Conservation (phyloP, 2,888 invertebrate genomes). For the Ophion ellenae region DNA sequence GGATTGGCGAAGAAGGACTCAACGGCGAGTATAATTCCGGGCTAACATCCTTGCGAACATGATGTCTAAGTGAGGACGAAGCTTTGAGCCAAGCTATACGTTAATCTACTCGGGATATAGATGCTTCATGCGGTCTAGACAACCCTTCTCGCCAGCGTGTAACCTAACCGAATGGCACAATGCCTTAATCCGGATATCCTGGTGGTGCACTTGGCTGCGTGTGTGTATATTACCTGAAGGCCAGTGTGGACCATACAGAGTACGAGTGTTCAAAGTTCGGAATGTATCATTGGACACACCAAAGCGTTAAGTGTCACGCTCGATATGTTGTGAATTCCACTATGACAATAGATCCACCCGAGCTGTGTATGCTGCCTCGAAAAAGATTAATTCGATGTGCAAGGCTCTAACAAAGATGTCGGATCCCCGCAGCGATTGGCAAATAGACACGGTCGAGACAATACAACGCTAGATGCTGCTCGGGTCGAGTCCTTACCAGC, state of each 20-base stretch:
- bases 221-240: constrained; percentile 4
- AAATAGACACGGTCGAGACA: neutral
- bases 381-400: neutral
- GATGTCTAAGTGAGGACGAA: neutral
- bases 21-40: constrained; percentile 76
- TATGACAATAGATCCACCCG: neutral
- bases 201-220: neutral
- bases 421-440: neutral
- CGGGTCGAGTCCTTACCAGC: neutral
- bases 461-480: neutral
- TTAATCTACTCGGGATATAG: constrained; percentile 15
- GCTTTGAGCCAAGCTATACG: constrained; percentile 19
- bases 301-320: constrained; percentile 1
- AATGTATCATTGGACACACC: constrained; percentile 12
- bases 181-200: constrained; percentile 35
- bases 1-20: constrained; percentile 39
- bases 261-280: neutral
- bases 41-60: constrained; percentile 36
- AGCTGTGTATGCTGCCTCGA: neutral
- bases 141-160: constrained; percentile 11
- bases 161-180: constrained; percentile 23
- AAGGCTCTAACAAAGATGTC: neutral
- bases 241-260: neutral
- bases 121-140: constrained; percentile 30
- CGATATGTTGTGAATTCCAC: neutral